Base-by-base conservation (phyloP, 2,797 vertebrate genomes). In the Enoplosus armatus region DNA sequence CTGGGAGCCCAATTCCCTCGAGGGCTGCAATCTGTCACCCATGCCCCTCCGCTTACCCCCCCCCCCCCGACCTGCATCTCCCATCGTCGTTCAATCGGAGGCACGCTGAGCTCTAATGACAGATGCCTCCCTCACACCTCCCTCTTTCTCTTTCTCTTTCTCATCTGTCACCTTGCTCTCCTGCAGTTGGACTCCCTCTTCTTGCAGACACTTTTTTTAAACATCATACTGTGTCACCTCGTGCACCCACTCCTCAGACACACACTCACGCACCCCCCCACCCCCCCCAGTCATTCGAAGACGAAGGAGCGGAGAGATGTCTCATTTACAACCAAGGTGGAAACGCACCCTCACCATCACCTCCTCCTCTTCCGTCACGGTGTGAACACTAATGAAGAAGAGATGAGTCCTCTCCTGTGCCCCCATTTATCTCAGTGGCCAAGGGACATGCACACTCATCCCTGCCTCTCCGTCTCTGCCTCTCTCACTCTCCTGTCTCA, bases 301-400 rank as follows among this genome's bases (percentile, higher is more conserved):
- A 90, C 45, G 41, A 81, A 84, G 82, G 70, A 90, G 79, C 67
- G 11, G 72, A 43, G 74, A 88, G 87, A 93, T 79, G 87, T 93
- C 91, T 93, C 92, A 94, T 95, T 94, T 95, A 92, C 84, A 93
- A 90, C 85, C 74, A 87, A 85, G 87, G 87, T 90, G 89, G 89
- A 90, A 85, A 86, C 16, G 75, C 79, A 86, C 80, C 77, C 79
- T 89, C 75, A 12, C 81, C 75, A 22, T 79, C 86, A 74, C 86
- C 85, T 47, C 83, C 81, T 75, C 47, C 65, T 89, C 85, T 67
- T 90, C 83, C 86, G 92, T 93, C 93, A 94, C 78, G 84, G 92
- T 94, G 89, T 92, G 92, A 93, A 90, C 92, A 90, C 91, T 95
- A 95, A 95, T 94, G 94, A 95, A 94, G 94, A 93, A 93, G 92